Evolutionary conservation across 2,888 invertebrate species (phyloP), one percentile per base, ranked within the genome.

Genomic region (Pyrochroa serraticornis): DNA sequence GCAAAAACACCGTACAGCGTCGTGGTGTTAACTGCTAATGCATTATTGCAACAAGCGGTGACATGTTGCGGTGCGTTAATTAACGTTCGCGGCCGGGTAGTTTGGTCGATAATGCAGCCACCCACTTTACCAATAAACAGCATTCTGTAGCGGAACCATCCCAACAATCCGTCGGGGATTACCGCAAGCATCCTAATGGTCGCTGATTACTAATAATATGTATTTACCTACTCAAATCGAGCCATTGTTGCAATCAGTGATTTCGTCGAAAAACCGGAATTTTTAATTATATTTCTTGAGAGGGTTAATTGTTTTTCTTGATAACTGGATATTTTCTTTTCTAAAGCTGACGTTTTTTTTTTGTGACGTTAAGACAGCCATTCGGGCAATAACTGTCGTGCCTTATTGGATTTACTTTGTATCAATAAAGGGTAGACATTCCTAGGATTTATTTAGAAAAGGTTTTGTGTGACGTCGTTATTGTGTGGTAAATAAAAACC

Each of bases 331-430:
- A 22, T 22, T 22, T 22, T 22, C 5, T 5, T 22, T 22, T 48
- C 43, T 34, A 43, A 7, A 6, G 36, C 14, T 30, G 13, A 14
- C 34, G 38, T 31, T 44, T 49, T n/a, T n/a, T n/a, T n/a, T 49
- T 47, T 54, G 13, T 38, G 38, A 33, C 30, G 44, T 39, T 31
- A 33, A 43, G 45, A 64, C 62, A 60, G 22, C 22, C 22, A 22
- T 2, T 5, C 3, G 63, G 57, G 69, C 71, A 71, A 71, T 71
- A 69, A 69, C 69, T 71, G 71, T 71, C 71, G 66, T 67, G 58
- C 68, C 67, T 69, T 69, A 71, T 71, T 68, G 69, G 68, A 71
- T 71, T 69, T 71, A 65, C 71, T 71, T 64, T 68, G 71, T 71
- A 71, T 71, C 71, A 69, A 69, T 71, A 69, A 71, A 67, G 63